phyloP scores from a whole-genome alignment of 1,140 invertebrate genomes.

The Adelges cooleyi region DNA sequence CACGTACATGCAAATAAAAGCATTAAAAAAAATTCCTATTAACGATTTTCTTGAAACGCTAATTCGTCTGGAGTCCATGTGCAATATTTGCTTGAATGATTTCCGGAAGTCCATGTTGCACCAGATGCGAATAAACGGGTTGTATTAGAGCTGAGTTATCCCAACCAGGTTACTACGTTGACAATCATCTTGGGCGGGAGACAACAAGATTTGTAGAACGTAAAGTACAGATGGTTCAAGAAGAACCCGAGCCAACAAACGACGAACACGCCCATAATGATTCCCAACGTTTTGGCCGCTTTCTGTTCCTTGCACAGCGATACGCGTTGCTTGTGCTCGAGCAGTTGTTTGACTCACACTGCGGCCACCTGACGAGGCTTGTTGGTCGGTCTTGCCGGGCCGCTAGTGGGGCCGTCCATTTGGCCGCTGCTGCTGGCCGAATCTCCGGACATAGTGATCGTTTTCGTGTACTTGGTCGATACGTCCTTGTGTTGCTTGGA shows the following conservation, averaged over 20 bases:
- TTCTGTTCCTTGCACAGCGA: constrained; percentile 82
- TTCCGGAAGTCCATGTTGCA: constrained; percentile 92
- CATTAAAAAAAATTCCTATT: too few species aligned
- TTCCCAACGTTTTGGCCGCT: constrained; percentile 81
- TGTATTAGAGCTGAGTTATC: constrained; percentile 93
- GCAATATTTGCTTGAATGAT: constrained; percentile 79
- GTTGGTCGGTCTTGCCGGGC: not conserved
- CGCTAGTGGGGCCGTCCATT: not conserved
- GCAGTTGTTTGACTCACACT: constrained; percentile 66
- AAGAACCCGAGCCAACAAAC: constrained; percentile 96
- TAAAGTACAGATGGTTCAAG: constrained; percentile 83
- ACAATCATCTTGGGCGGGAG: constrained; percentile 60
- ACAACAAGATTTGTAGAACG: constrained; percentile 63
- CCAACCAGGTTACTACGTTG: constrained; percentile 91
- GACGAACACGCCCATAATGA: constrained; percentile 91
- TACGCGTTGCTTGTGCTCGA: constrained; percentile 87
- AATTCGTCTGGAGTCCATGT: too few species aligned
- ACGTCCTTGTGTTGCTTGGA: too few species aligned
- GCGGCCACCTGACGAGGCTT: not conserved
- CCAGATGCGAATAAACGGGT: constrained; percentile 94
- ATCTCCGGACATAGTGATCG: too few species aligned
- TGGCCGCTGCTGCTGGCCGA: constrained; percentile 11
- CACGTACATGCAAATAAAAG: too few species aligned
- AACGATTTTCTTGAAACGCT: too few species aligned
- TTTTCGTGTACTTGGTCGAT: too few species aligned